Percentiles rank a stretch among this genome's conserved stretches.
Evolutionary conservation across 2,797 vertebrate genomes (phyloP).

Genomic region (Rhynchonycteris naso): DNA sequence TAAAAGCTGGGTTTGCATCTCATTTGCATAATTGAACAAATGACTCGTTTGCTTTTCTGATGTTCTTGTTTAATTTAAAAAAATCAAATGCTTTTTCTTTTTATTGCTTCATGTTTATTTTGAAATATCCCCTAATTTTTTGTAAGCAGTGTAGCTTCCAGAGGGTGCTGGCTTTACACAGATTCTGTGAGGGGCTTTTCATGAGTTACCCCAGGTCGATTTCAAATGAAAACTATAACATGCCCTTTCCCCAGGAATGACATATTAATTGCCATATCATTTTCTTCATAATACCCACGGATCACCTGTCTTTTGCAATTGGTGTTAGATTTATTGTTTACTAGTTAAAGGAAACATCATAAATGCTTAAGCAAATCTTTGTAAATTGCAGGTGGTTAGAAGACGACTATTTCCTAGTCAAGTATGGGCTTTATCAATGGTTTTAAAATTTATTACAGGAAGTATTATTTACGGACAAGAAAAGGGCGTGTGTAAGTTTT

Average conservation of each 20-base stretch:
- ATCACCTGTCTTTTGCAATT: slow-evolving; percentile 77
- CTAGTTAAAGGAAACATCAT: slow-evolving; percentile 71
- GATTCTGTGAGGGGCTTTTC: slow-evolving; percentile 82
- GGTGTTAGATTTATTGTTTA: slow-evolving; percentile 74
- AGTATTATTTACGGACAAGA: slow-evolving; percentile 60
- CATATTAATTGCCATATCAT: slow-evolving; percentile 81
- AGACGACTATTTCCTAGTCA: slow-evolving; percentile 66
- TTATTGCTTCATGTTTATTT: too few relatives aligned
- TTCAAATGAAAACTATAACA: slow-evolving; percentile 83
- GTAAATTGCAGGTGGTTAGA: slow-evolving; percentile 65
- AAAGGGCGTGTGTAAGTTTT: slow-evolving; percentile 70
- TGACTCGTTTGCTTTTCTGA: too few relatives aligned
- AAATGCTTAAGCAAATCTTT: slow-evolving; percentile 63
- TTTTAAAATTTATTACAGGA: slow-evolving; percentile 48
- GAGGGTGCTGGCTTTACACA: slow-evolving; percentile 85
- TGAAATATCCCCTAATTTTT: too few relatives aligned
- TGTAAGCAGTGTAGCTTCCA: slow-evolving; percentile 80
- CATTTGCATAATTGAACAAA: too few relatives aligned
- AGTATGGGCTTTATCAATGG: slow-evolving; percentile 51
- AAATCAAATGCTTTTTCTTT: too few relatives aligned
- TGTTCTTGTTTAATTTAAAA: too few relatives aligned
- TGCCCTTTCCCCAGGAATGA: slow-evolving; percentile 74
- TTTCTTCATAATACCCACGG: slow-evolving; percentile 77
- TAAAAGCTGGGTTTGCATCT: too few relatives aligned
- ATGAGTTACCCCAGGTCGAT: slow-evolving; percentile 76